Conservation (phyloP, 1,140 invertebrate genomes). For the Fopius arisanus region DNA sequence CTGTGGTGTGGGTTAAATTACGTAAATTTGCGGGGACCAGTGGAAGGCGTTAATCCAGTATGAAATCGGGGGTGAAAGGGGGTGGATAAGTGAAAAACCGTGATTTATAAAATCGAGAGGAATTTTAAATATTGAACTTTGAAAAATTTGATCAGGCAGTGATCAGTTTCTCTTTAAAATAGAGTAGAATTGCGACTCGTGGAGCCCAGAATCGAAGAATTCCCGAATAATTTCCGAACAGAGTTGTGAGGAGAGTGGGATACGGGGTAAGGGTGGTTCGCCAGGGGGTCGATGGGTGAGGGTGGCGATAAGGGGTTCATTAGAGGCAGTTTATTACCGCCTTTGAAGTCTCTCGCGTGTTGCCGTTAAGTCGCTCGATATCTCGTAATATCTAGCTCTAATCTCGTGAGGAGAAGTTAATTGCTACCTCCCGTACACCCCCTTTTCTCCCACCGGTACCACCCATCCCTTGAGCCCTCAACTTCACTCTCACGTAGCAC, state of each 20-base stretch:
- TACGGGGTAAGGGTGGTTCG: conserved; percentile 17
- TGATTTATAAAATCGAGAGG: background rate
- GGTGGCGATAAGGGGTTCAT: conserved; percentile 66
- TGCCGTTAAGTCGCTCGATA: conserved; percentile 66
- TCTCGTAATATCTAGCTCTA: conserved; percentile 66
- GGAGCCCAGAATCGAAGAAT: background rate
- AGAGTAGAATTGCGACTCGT: no score
- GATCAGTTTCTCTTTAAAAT: no score
- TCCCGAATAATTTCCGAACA: no score
- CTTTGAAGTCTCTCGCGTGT: conserved; percentile 67
- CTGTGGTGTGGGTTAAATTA: background rate
- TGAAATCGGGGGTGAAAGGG: conserved; percentile 14
- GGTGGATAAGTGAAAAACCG: background rate
- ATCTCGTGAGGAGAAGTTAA: conserved; percentile 66
- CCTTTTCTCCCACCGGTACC: background rate
- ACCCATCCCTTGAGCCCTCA: background rate
- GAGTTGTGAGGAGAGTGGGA: conserved; percentile 28
- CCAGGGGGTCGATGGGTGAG: conserved; percentile 42
- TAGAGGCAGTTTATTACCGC: conserved; percentile 66
- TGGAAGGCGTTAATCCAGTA: background rate
- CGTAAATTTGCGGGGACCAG: background rate
- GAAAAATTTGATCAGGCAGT: no score
- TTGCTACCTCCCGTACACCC: conserved; percentile 54
- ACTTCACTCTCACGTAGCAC: conserved; percentile 32
- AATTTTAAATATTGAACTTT: background rate